Evolutionary conservation across 1,140 invertebrate genomes (phyloP), one percentile per base, ranked within the genome.

Genomic region (Sinella curviseta): DNA sequence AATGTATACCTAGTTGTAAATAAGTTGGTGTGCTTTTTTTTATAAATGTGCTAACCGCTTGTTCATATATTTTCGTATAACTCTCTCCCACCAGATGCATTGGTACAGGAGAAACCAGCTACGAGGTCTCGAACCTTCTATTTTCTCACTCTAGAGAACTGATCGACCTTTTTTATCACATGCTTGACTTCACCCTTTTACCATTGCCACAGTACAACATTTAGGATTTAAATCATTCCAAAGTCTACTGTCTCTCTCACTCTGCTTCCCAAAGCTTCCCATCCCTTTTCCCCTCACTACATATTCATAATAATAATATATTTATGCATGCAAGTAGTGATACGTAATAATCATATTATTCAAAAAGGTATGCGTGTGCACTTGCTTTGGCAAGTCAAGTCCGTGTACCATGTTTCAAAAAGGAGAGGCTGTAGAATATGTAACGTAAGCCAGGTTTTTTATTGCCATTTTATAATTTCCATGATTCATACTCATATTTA

Each of bases 101-200:
- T 48, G 39, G 39, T 48, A 20, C 20, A 48, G 8, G 20, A 12
- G 20, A 48, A 48, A 48, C 39, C 20, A 48, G 39, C 8, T 12
- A 48, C 39, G 20, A 48, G 20, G 20, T 48, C 8, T 12, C 20
- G 20, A 48, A 48, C 39, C 39, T 48, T 48, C 39, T 48, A 8
- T 20, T 20, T 8, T 48, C 8, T 20, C 20, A 48, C 39, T 48
- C 39, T 8, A 48, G n/a, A n/a, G n/a, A 12, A 70, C 65, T 33
- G 65, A 70, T 70, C 65, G 65, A 70, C 65, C 65, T 70, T 70
- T 65, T 65, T 65, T 70, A 70, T 70, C 65, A 70, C 65, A 70
- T 70, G 65, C 65, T 70, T 70, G 65, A 70, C 65, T 70, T 70
- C 65, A 70, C 65, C 57, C 30, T 70, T 70, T 70, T 33, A 24